Percentiles rank a stretch among this genome's conserved stretches.
phyloP scores from a whole-genome alignment of 2,113 vertebrate species.

The Lamprotornis superbus region DNA sequence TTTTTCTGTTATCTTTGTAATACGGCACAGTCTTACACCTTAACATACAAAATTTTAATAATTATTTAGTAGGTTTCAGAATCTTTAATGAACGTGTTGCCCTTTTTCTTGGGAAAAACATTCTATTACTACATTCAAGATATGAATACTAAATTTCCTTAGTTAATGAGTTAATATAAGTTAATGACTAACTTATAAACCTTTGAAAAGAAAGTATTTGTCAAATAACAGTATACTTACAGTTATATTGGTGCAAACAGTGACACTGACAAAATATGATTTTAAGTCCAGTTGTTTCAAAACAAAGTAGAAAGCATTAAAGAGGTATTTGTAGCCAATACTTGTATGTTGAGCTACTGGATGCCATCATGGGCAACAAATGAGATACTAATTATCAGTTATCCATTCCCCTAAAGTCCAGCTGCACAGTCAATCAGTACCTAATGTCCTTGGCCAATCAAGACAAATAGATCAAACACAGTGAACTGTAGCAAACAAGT shows the following conservation, averaged over 20 bases:
- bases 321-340: not conserved
- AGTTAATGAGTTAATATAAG: not conserved
- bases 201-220: not conserved
- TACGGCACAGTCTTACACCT: not conserved
- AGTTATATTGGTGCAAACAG: not conserved
- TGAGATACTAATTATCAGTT: not conserved
- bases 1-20: not conserved
- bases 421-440: not conserved
- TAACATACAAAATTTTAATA: not conserved
- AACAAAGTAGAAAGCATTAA: not conserved
- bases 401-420: not conserved
- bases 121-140: not conserved
- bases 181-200: not conserved
- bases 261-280: not conserved
- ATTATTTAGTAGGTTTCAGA: not conserved
- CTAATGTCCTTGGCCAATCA: not conserved
- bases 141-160: not conserved
- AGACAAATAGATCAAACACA: not conserved
- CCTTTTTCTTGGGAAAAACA: not conserved
- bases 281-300: not conserved
- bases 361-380: not conserved
- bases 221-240: not conserved
- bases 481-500: not conserved
- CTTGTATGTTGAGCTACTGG: not conserved
- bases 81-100: not conserved